These are phyloP conservation scores for Odontophorus gujanensis DNA, from an alignment of 2,113 vertebrate genomes.

Conservation along the genomic window DNA sequence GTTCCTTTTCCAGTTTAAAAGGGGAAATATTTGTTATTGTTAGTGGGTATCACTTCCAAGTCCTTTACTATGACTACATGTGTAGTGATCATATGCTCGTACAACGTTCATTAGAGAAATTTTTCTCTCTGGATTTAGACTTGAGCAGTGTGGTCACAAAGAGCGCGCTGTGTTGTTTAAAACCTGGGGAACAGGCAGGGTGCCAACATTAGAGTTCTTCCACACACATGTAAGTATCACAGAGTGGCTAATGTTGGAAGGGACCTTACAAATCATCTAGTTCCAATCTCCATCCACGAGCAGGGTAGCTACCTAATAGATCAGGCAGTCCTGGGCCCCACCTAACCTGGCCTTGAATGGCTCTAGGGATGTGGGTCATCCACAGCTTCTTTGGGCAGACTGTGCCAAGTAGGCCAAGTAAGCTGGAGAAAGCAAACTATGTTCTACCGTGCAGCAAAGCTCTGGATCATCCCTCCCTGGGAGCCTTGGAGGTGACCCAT, in stretches of 20 bases:
- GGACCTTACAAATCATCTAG: too few relatives aligned
- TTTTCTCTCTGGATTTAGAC: background rate
- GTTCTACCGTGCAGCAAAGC: background rate
- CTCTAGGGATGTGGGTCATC: too few relatives aligned
- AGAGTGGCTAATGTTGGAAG: too few relatives aligned
- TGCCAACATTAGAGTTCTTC: background rate
- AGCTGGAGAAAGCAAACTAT: background rate
- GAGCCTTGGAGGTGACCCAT: background rate
- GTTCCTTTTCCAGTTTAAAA: background rate
- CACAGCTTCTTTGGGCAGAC: too few relatives aligned
- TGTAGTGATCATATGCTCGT: background rate
- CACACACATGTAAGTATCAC: too few relatives aligned
- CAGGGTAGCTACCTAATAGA: too few relatives aligned
- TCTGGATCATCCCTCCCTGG: rapidly evolving
- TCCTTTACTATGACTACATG: background rate
- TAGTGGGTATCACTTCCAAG: background rate
- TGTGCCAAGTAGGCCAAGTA: background rate
- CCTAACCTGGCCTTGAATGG: too few relatives aligned
- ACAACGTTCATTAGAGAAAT: background rate
- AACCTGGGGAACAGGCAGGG: background rate
- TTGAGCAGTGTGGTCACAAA: background rate
- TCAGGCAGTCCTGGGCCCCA: too few relatives aligned
- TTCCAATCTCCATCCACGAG: too few relatives aligned
- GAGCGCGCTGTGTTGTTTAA: background rate
- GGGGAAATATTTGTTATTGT: background rate